These are phyloP conservation scores for Gavialis gangeticus DNA, from an alignment of 2,113 vertebrate species.

Conservation along the genomic window DNA sequence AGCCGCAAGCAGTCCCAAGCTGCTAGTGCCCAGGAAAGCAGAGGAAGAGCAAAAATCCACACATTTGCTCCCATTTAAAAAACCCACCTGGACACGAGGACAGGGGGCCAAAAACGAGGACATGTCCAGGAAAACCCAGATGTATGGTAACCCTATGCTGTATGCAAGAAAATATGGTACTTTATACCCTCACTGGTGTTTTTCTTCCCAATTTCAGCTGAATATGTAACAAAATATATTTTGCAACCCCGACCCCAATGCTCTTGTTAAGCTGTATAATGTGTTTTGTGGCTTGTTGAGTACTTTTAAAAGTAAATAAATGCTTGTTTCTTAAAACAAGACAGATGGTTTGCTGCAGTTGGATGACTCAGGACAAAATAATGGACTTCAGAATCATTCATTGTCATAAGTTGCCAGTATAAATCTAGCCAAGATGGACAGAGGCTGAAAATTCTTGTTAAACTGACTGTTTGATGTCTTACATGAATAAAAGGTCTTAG, in stretches of 20 bases:
- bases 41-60: too few species aligned
- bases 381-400: slow-evolving; percentile 58
- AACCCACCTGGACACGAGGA: too few species aligned
- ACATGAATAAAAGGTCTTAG: background rate
- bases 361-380: slow-evolving; percentile 68
- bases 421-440: slow-evolving; percentile 50
- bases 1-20: too few species aligned
- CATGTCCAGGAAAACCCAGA: too few species aligned
- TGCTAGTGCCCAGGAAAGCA: too few species aligned
- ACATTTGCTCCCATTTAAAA: too few species aligned
- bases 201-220: background rate
- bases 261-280: slow-evolving; percentile 48
- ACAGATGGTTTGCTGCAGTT: slow-evolving; percentile 40
- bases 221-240: background rate
- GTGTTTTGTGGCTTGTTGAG: slow-evolving; percentile 42
- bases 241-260: background rate
- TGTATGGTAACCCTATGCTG: too few species aligned
- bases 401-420: slow-evolving; percentile 52
- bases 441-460: slow-evolving; percentile 51
- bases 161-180: too few species aligned
- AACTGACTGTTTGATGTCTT: slow-evolving; percentile 36
- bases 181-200: background rate
- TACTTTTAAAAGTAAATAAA: slow-evolving; percentile 45
- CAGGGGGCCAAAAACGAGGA: too few species aligned
- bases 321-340: slow-evolving; percentile 63